These are phyloP conservation scores for Chromobotia macracanthus DNA, from an alignment of 2,797 vertebrate genomes.

Conservation along the genomic window DNA sequence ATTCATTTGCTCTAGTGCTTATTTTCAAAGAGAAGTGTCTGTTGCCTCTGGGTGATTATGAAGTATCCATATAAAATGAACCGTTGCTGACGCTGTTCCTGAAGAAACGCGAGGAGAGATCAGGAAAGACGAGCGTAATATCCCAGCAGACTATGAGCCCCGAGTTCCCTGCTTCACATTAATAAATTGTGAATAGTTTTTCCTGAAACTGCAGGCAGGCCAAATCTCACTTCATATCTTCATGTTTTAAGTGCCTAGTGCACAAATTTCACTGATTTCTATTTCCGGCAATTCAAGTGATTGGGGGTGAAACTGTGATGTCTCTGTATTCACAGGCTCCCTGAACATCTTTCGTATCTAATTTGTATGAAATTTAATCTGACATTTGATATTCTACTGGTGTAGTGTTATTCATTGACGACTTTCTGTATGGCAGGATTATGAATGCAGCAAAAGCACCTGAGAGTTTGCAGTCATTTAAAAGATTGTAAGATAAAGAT, in stretches of 20 bases:
- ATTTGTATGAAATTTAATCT: not conserved
- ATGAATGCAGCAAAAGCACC: not conserved
- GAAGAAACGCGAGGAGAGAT: slow-evolving; percentile 9
- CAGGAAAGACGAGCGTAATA: slow-evolving; percentile 44
- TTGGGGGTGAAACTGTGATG: not conserved
- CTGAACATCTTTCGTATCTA: not conserved
- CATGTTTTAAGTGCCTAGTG: slow-evolving; percentile 1
- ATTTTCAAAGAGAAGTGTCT: slow-evolving; percentile 27
- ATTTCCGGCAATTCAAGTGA: slow-evolving; percentile 16
- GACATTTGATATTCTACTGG: not conserved
- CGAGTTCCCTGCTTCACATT: slow-evolving; percentile 11
- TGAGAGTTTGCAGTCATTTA: not conserved
- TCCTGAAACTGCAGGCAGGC: slow-evolving; percentile 19
- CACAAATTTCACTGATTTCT: slow-evolving; percentile 19
- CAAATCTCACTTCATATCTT: slow-evolving; percentile 31
- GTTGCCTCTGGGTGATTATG: slow-evolving; percentile 32
- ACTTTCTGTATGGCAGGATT: not conserved
- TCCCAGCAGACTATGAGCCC: slow-evolving; percentile 41
- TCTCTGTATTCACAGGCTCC: not conserved
- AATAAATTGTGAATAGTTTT: slow-evolving; percentile 41
- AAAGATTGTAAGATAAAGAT: too few relatives aligned
- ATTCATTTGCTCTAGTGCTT: slow-evolving; percentile 2
- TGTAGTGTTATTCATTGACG: not conserved
- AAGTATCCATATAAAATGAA: slow-evolving; percentile 15
- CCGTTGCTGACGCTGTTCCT: not conserved